Conservation (phyloP, 1,140 invertebrate species). For the Periplaneta americana region DNA sequence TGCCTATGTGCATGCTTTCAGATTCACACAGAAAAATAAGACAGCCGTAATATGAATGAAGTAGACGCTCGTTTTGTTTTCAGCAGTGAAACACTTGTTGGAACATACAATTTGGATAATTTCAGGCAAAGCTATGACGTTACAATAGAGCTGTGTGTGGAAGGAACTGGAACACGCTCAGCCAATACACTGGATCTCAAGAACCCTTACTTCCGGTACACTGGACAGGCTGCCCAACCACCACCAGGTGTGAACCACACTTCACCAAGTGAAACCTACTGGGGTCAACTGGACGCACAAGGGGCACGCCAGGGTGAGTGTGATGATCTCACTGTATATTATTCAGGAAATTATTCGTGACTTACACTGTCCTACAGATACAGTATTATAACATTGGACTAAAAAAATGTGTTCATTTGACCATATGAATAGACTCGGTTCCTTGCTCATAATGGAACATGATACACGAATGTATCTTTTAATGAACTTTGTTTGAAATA, state of each 20-base stretch:
- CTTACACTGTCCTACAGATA: background rate
- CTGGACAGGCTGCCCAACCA: constrained; percentile 78
- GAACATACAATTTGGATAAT: too few species aligned
- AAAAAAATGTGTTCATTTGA: too few species aligned
- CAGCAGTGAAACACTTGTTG: too few species aligned
- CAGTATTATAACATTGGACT: too few species aligned
- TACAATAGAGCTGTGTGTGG: constrained; percentile 89
- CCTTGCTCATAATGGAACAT: too few species aligned
- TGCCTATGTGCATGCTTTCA: too few species aligned
- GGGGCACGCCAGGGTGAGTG: constrained; percentile 50
- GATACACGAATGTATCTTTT: too few species aligned
- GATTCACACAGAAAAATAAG: too few species aligned
- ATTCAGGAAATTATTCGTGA: background rate
- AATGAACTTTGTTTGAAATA: too few species aligned
- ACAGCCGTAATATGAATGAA: too few species aligned
- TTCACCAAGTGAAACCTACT: constrained; percentile 88
- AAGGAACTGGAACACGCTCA: constrained; percentile 75
- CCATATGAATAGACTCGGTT: too few species aligned
- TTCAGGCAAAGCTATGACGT: constrained; percentile 95
- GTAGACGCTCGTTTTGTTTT: too few species aligned
- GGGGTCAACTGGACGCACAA: constrained; percentile 77
- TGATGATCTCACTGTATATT: constrained; percentile 5
- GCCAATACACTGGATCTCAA: constrained; percentile 95
- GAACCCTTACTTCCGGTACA: constrained; percentile 97
- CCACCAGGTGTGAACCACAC: constrained; percentile 84